A percentile compares a stretch with the other conserved stretches of the same genome.
Conservation (phyloP, 1,140 invertebrate genomes). For the Plodia interpunctella region DNA sequence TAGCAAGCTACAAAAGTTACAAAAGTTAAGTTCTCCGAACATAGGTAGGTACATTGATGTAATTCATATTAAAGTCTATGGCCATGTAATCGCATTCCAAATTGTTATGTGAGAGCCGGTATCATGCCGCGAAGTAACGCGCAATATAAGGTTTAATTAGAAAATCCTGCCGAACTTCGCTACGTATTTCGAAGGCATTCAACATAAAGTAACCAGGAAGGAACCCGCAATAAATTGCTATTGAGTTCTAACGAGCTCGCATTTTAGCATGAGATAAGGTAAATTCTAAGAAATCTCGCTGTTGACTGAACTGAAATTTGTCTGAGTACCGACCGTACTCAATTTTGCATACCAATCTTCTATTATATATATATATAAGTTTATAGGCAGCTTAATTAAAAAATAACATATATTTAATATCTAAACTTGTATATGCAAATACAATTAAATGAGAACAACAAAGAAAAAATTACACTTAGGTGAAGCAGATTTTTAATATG, state of each 20-base stretch:
- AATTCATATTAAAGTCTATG: no score
- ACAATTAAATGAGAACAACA: no score
- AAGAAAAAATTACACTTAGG: no score
- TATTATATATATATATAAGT: no score
- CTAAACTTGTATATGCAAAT: no score
- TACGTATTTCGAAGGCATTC: slow-evolving; percentile 7
- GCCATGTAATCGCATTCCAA: background rate
- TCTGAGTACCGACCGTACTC: background rate
- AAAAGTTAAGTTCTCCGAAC: no score
- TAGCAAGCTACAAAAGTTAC: no score
- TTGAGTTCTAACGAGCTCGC: slow-evolving; percentile 8
- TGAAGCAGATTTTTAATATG: no score
- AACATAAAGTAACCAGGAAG: slow-evolving; percentile 7
- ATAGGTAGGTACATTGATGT: no score
- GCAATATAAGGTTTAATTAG: slow-evolving; percentile 13
- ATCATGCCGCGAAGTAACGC: slow-evolving; percentile 7
- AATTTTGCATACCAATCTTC: background rate
- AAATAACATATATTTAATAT: no score
- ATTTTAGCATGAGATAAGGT: background rate
- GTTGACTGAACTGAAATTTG: slow-evolving; percentile 2
- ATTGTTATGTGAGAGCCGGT: slow-evolving; percentile 7
- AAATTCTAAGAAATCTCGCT: background rate
- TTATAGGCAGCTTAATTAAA: no score
- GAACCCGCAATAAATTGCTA: slow-evolving; percentile 11
- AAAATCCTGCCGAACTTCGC: background rate